Evolutionary conservation across 2,113 vertebrate species (phyloP), one percentile per base, ranked within the genome.

Genomic region (Tupaia tana): DNA sequence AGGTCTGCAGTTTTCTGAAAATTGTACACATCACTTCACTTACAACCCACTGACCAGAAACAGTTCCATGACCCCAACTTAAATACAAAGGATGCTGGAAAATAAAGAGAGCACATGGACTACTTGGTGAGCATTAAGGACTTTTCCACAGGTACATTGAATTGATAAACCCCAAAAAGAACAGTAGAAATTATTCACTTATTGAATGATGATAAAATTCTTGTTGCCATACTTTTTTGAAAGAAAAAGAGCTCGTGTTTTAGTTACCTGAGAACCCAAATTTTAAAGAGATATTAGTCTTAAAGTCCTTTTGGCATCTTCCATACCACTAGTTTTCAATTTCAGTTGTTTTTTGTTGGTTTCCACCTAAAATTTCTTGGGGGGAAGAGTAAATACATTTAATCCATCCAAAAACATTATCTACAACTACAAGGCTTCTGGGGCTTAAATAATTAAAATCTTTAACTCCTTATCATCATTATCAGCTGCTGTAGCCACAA

Each of bases 351-450:
- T 58, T 19, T 69, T 66, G 5, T 22, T 71, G 9, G 34, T 89
- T 85, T 79, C 66, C 79, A 91, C 88, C 70, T 94, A 91, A 93
- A 90, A 91, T 24, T 43, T 43, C 5, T 43, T 83, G 93, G 73
- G 89, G 90, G 2, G 54, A 83, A 70, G 34, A 94, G 29, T 70
- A 83, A 85, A 13, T 12, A 97, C 73, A 27, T 81, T 86, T 95
- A 77, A 73, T 75, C 61, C 70, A 93, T 89, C 31, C 24, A 13
- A 86, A 93, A 95, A 78, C 69, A 83, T 96, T 18, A 86, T 79
- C 95, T 97, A 86, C 31, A 95, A 95, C 79, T 96, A 70, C 27
- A 56, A 90, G 93, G 52, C 59, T 94, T 96, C 89, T 86, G 22
- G 78, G 78, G 73, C n/a, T 94, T 90, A 92, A 93, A 63, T 83